Evolutionary conservation across 2,113 vertebrate species (phyloP).

Genomic region (Perca flavescens): DNA sequence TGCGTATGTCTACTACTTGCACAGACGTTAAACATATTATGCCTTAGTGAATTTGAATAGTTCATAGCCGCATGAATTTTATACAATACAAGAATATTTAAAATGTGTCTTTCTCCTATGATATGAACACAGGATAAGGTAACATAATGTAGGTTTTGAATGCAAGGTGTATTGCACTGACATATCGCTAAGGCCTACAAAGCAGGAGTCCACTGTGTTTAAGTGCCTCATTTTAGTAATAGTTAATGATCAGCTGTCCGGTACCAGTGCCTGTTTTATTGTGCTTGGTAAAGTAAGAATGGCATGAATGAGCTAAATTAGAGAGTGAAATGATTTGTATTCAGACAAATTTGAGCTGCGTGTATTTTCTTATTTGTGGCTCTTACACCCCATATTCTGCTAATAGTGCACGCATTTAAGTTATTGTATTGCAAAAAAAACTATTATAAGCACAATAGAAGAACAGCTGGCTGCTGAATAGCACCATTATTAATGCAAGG

Average conservation of each 20-base stretch:
- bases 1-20: background rate
- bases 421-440: background rate
- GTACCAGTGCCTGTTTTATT: background rate
- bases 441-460: constrained; percentile 28
- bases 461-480: constrained; percentile 49
- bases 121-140: background rate
- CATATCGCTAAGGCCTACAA: background rate
- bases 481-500: constrained; percentile 43
- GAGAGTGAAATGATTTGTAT: background rate
- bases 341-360: background rate
- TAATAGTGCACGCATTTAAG: background rate
- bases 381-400: background rate
- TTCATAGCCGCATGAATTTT: background rate
- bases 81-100: background rate
- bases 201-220: background rate
- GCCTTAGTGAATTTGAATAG: background rate
- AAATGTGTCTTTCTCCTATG: background rate
- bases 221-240: background rate
- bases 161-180: background rate
- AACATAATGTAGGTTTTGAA: background rate
- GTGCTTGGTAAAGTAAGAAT: background rate
- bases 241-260: background rate
- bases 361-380: background rate
- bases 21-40: background rate
- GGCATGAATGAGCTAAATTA: background rate